Base-by-base conservation (phyloP, 2,797 vertebrate genomes). In the Gouania willdenowi region DNA sequence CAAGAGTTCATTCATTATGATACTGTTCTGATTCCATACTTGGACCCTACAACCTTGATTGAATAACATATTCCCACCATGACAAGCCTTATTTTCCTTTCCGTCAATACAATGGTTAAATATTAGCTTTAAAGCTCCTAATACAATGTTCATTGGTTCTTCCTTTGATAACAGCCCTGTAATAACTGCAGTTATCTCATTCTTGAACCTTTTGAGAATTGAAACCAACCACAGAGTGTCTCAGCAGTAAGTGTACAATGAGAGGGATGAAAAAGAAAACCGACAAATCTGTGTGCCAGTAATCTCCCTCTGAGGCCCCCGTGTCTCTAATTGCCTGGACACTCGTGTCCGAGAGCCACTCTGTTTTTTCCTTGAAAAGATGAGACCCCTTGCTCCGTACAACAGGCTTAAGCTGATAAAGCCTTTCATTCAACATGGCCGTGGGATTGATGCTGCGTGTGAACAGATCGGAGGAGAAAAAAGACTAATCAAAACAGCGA, bases 381-480 rank as follows among this genome's bases (percentile, higher is more conserved):
- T 75, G 82, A 73, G 69, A 84, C 76, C 83, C 68, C 71, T 72
- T 18, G 81, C 72, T 82, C 75, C 54, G 77, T 82, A 82, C 83
- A 83, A 87, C 71, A 66, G 51, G 86, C 82, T 87, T 89, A 90
- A 87, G 82, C 80, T 79, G 82, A 80, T 87, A 85, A 87, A 86
- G 53, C 84, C 80, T 79, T 87, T 88, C 57, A 84, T 81, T 73
- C 77, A 61, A 76, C 72, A 41, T 37, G 73, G 65, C 67, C 28
- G 29, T 54, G 42, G 56, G 77, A 85, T 82, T 50, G 48, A 48
- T 39, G 48, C 60, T 55, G 26, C 28, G 26, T 62, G 62, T 69
- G 64, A 72, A 87, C 79, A 79, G 77, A 84, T 57, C 55, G 53
- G 33, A n/a, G 63, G 44, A 66, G 69, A 74, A 71, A 84, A 82